phyloP scores from a whole-genome alignment of 1,140 invertebrate species.

The Piezodorus guildinii region DNA sequence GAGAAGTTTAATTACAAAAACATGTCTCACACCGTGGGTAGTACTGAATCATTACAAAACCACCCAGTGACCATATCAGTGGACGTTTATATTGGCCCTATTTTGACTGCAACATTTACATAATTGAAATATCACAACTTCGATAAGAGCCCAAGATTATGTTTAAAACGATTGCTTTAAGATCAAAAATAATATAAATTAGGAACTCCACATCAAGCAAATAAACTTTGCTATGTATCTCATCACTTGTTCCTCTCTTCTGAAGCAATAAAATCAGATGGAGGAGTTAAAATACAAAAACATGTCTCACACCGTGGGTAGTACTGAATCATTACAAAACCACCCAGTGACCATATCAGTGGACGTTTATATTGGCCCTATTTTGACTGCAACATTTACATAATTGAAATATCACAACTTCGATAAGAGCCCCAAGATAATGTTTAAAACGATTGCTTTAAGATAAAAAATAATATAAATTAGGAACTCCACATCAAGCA shows the following conservation, averaged over 20 bases:
- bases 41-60: conserved; percentile 36
- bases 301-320: conserved; percentile 10
- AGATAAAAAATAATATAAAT: too few relatives aligned
- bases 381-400: conserved; percentile 11
- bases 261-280: too few relatives aligned
- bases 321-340: conserved; percentile 16
- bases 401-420: background rate
- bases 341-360: background rate
- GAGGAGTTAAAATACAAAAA: too few relatives aligned
- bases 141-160: conserved; percentile 40
- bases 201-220: too few relatives aligned
- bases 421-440: conserved; percentile 5
- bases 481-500: background rate
- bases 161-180: too few relatives aligned
- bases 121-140: conserved; percentile 37
- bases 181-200: too few relatives aligned
- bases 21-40: conserved; percentile 37
- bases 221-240: too few relatives aligned
- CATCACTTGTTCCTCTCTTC: too few relatives aligned
- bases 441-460: too few relatives aligned
- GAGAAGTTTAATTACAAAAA: background rate
- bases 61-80: conserved; percentile 37
- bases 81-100: conserved; percentile 37
- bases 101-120: conserved; percentile 35
- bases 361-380: conserved; percentile 1